These are phyloP conservation scores for Hedya salicella DNA, from an alignment of 2,888 invertebrate species.

Conservation along the genomic window DNA sequence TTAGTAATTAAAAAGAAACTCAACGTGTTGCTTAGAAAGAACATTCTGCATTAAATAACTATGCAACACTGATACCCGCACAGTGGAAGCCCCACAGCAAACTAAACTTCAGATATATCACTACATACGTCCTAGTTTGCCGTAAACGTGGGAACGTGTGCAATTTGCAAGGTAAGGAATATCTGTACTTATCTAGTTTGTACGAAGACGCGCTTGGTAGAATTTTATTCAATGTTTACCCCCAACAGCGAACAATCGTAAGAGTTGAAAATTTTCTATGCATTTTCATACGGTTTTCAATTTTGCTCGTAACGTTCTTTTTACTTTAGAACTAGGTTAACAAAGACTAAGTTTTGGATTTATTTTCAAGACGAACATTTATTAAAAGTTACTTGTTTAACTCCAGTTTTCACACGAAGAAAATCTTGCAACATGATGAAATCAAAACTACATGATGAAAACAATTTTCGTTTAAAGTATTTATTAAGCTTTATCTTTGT, in stretches of 20 bases:
- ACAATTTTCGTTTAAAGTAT: too few relatives aligned
- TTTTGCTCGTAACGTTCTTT: slow-evolving; percentile 20
- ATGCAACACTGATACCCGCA: slow-evolving; percentile 17
- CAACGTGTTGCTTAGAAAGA: too few relatives aligned
- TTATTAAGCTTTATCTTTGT: too few relatives aligned
- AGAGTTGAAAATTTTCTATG: slow-evolving; percentile 25
- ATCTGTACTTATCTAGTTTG: slow-evolving; percentile 39
- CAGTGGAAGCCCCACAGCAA: slow-evolving; percentile 27
- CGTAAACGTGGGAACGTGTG: slow-evolving; percentile 18
- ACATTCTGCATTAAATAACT: not conserved
- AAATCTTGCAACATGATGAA: too few relatives aligned
- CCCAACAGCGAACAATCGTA: slow-evolving; percentile 31
- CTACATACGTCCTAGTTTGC: slow-evolving; percentile 19
- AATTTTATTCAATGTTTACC: slow-evolving; percentile 42
- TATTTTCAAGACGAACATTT: not conserved
- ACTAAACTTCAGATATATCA: slow-evolving; percentile 33
- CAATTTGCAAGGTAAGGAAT: slow-evolving; percentile 30
- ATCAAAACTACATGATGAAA: too few relatives aligned
- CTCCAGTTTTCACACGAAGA: too few relatives aligned
- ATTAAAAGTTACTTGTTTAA: too few relatives aligned
- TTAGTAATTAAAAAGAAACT: too few relatives aligned
- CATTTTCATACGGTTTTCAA: slow-evolving; percentile 25
- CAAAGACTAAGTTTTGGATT: slow-evolving; percentile 8
- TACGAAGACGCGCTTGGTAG: slow-evolving; percentile 1
- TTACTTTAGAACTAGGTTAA: slow-evolving; percentile 19